Base-by-base conservation (phyloP, 2,797 vertebrate genomes). In the Craterocephalus amniculus region DNA sequence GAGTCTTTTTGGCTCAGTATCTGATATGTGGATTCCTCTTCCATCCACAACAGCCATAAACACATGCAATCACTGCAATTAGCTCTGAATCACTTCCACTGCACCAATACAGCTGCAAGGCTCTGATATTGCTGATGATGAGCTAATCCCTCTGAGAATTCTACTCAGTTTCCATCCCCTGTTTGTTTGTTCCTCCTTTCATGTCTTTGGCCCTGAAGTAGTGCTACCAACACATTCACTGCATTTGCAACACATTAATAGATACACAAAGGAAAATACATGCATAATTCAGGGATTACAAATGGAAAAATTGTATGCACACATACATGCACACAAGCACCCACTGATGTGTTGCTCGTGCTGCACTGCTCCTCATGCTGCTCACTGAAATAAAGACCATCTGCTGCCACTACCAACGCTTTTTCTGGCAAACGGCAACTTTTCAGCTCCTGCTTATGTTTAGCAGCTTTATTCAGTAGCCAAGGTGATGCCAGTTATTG, bases 401-500 rank as follows among this genome's bases (percentile, higher is more conserved):
- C 73, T 76, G 67, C 34, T 67, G 1, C 27, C 27, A 40, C 24
- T 24, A 62, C 35, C 63, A 20, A 68, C 57, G 32, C 36, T 68
- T 75, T 24, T 11, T 45, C 0, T 71, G 18, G 54, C 49, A 67
- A 71, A 62, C n/a, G 58, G 48, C 51, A 68, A 67, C 73, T 69
- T 81, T 62, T 78, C 48, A 65, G 48, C 62, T 56, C 58, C 64
- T 67, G 70, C 63, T 26, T 36, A 40, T 67, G 69, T 56, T 54
- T 24, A 18, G 0, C 22, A 73, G 32, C 48, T 71, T 60, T 26
- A 38, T 24, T n/a, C 64, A 59, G 74, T 73, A 83, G 72, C 79
- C 71, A 72, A 76, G 67, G 77, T 31, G 66, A 80, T 67, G 24
- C 22, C 24, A 43, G 77, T 71, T 74, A 65, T 72, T 34, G n/a